These are phyloP conservation scores for Naja naja DNA, from an alignment of 2,113 vertebrate species.

Conservation along the genomic window DNA sequence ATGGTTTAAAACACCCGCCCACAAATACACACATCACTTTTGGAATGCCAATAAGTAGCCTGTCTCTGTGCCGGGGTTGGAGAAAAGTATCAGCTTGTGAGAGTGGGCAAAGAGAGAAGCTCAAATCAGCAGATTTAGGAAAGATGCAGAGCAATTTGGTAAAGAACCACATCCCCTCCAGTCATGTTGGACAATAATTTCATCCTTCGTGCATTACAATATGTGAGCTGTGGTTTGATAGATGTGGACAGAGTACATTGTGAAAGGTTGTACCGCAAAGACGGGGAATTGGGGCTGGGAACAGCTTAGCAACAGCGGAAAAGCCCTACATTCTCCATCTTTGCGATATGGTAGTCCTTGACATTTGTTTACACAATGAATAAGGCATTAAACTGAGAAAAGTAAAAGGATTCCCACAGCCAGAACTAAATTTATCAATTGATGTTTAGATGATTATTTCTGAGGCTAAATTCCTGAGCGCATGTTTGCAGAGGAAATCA, in stretches of 20 bases:
- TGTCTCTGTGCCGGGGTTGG: neutral
- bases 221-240: neutral
- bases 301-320: neutral
- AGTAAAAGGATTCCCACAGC: neutral
- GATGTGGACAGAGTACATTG: neutral
- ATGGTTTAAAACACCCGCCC: neutral
- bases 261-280: neutral
- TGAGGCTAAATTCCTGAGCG: neutral
- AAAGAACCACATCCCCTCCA: neutral
- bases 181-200: neutral
- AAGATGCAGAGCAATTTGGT: neutral
- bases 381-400: neutral
- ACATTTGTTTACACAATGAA: neutral
- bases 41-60: neutral
- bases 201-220: neutral
- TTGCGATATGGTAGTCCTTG: neutral
- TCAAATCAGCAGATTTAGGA: neutral
- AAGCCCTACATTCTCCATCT: neutral
- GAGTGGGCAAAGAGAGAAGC: neutral
- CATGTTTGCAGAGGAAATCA: neutral
- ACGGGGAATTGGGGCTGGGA: neutral
- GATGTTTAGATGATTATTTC: neutral
- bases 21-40: neutral
- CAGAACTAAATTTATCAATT: neutral
- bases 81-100: neutral